A percentile compares a stretch with the other conserved stretches of the same genome.
Evolutionary conservation across 2,888 invertebrate genomes (phyloP).

Genomic region (Amphipyra berbera): DNA sequence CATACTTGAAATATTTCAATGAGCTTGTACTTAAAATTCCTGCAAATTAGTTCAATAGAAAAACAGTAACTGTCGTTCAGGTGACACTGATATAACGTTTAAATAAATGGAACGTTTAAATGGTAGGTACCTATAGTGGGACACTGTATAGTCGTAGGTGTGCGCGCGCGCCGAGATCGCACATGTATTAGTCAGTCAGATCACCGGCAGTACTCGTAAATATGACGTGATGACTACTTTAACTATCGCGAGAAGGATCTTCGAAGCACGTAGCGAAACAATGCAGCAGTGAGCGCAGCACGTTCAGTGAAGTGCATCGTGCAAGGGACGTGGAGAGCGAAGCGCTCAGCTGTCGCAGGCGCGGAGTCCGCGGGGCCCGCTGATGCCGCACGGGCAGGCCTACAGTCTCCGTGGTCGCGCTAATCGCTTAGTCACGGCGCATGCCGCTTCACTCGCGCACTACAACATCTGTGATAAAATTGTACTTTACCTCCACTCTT

Average conservation of each 20-base stretch:
- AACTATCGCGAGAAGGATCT: constrained; percentile 37
- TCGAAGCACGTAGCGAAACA: constrained; percentile 43
- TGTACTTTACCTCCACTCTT: constrained; percentile 55
- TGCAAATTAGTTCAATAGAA: too few relatives aligned
- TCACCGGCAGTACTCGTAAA: constrained; percentile 25
- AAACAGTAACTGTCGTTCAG: neutral
- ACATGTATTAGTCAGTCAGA: constrained; percentile 33
- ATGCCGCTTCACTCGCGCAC: constrained; percentile 71
- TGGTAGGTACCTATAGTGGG: constrained; percentile 23
- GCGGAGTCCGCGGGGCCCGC: constrained; percentile 53
- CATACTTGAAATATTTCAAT: constrained; percentile 15
- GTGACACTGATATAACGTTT: constrained; percentile 32
- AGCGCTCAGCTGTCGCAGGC: constrained; percentile 52
- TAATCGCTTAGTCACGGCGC: constrained; percentile 79
- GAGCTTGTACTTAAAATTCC: constrained; percentile 6
- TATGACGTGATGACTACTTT: constrained; percentile 39
- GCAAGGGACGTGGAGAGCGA: constrained; percentile 54
- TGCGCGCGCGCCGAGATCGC: constrained; percentile 57
- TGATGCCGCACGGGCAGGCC: constrained; percentile 45
- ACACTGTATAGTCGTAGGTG: constrained; percentile 44
- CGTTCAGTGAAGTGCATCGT: constrained; percentile 69
- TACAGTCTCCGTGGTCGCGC: constrained; percentile 63
- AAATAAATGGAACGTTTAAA: constrained; percentile 54
- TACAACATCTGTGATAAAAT: constrained; percentile 70
- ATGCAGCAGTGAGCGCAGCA: constrained; percentile 52